Percentiles rank a stretch among this genome's conserved stretches.
Conservation (phyloP, 2,888 invertebrate genomes). For the Balanococcus diminutus region DNA sequence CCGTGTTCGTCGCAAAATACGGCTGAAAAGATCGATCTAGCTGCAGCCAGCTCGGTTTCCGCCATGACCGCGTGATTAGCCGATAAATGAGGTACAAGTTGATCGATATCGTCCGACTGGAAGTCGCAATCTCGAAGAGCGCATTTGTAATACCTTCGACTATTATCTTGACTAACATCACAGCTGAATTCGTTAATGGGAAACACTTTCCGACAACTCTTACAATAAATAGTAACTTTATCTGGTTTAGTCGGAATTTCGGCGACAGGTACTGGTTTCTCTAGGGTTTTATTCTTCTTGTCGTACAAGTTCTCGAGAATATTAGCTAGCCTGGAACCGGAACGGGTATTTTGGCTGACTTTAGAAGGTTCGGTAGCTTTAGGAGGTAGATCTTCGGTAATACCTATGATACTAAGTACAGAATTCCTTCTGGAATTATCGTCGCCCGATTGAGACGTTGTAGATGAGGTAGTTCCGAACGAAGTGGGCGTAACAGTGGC, state of each 20-base stretch:
- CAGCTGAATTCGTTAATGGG: constrained; percentile 24
- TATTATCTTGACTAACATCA: not conserved
- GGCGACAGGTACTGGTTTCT: not conserved
- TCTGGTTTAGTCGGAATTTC: not conserved
- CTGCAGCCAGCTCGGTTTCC: constrained; percentile 1
- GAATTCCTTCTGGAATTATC: constrained; percentile 37
- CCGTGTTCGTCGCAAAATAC: not conserved
- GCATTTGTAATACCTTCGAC: not conserved
- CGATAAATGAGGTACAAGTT: constrained; percentile 28
- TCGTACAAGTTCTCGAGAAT: constrained; percentile 30
- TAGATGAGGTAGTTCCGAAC: constrained; percentile 1
- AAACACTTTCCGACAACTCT: constrained; percentile 24
- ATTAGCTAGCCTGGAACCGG: not conserved
- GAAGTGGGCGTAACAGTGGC: constrained; percentile 33
- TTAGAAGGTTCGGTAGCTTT: not conserved
- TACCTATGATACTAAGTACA: not conserved
- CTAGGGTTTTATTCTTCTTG: not conserved
- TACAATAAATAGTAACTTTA: constrained; percentile 35
- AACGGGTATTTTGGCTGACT: constrained; percentile 11
- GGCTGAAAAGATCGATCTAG: constrained; percentile 21
- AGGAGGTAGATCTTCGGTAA: not conserved
- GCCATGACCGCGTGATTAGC: not conserved
- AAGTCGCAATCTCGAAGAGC: constrained; percentile 35
- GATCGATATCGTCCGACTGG: not conserved
- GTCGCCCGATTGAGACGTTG: constrained; percentile 26